Conservation (phyloP, 2,888 invertebrate genomes). For the Thereva unica region DNA sequence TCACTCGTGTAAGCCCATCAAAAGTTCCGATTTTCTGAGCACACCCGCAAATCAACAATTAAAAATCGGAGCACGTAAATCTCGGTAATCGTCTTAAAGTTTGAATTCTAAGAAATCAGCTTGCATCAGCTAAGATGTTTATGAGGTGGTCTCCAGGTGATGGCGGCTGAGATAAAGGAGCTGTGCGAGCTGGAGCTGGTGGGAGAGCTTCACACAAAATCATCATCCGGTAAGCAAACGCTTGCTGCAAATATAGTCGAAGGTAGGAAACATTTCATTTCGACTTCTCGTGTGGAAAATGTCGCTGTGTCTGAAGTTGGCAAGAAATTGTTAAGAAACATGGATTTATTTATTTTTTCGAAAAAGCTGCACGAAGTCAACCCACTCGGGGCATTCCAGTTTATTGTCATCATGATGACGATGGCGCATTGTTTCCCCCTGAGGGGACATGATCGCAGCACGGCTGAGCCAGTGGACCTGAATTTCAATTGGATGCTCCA, state of each 20-base stretch:
- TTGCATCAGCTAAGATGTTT: constrained; percentile 19
- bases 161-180: constrained; percentile 2
- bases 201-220: no score
- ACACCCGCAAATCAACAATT: constrained; percentile 10
- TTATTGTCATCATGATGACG: neutral
- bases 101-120: constrained; percentile 18
- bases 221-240: no score
- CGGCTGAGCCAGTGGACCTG: neutral
- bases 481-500: neutral
- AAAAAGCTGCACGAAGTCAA: neutral
- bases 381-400: constrained; percentile 14
- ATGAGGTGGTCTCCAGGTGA: constrained; percentile 8
- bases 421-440: neutral
- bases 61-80: constrained; percentile 26
- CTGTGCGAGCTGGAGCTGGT: constrained; percentile 6
- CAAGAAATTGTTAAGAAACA: no score
- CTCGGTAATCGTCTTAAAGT: constrained; percentile 12
- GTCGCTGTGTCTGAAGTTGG: no score
- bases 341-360: no score
- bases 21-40: neutral
- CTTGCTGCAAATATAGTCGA: no score
- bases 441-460: neutral
- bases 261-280: no score
- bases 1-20: neutral
- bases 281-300: no score